Evolutionary conservation across 2,888 invertebrate species (phyloP).

Genomic region (Lithophane socia): DNA sequence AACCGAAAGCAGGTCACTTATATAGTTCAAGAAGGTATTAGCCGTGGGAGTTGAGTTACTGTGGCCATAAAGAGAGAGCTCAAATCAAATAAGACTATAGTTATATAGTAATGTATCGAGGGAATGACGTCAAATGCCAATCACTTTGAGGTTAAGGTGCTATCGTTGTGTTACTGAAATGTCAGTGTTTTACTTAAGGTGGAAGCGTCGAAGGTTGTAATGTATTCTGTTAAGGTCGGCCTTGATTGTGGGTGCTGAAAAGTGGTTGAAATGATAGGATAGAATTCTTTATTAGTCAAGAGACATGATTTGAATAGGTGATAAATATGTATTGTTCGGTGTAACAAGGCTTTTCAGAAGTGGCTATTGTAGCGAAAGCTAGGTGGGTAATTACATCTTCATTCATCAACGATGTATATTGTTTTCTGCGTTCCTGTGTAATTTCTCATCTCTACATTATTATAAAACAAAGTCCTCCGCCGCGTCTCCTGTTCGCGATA

Average conservation of each 20-base stretch:
- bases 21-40: conserved; percentile 48
- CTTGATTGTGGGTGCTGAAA: conserved; percentile 13
- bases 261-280: conserved; percentile 5
- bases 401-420: neutral
- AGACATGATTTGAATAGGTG: neutral
- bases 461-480: too few species aligned
- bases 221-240: conserved; percentile 3
- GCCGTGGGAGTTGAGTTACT: conserved; percentile 40
- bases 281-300: neutral
- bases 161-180: conserved; percentile 24
- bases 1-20: conserved; percentile 41
- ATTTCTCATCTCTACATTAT: neutral
- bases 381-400: too few species aligned
- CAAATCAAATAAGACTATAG: conserved; percentile 45
- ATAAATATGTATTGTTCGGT: neutral
- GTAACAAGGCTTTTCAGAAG: neutral
- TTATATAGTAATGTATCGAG: conserved; percentile 19
- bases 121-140: conserved; percentile 58
- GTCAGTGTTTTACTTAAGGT: conserved; percentile 11
- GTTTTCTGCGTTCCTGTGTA: neutral
- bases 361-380: neutral
- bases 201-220: conserved; percentile 1
- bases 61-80: conserved; percentile 38
- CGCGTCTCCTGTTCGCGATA: too few species aligned
- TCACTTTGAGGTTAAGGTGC: conserved; percentile 37